Evolutionary conservation across 2,888 invertebrate species (phyloP).

Genomic region (Leptinotarsa juncta): DNA sequence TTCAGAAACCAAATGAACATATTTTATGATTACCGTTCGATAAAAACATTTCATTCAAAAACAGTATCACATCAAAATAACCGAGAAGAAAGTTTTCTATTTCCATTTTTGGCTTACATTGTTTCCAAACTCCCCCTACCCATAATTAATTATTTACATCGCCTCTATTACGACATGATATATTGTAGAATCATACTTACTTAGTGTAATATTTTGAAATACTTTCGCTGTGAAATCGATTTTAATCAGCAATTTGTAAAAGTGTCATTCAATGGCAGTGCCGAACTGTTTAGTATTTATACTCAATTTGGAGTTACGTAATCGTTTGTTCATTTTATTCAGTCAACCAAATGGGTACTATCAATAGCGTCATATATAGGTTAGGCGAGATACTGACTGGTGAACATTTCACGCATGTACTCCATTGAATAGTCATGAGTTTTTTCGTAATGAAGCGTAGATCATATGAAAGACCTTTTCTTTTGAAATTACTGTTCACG

Average conservation of each 20-base stretch:
- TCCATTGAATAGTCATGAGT: background rate
- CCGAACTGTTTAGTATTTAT: constrained; percentile 33
- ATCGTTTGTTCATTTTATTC: constrained; percentile 11
- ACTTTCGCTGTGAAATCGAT: constrained; percentile 40
- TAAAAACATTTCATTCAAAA: background rate
- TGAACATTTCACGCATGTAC: background rate
- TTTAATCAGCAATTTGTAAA: constrained; percentile 45
- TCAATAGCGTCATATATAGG: background rate
- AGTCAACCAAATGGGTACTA: background rate
- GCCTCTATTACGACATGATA: constrained; percentile 27
- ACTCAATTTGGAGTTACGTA: constrained; percentile 23
- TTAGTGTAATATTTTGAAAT: constrained; percentile 25
- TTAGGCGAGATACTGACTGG: background rate
- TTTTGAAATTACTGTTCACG: no score
- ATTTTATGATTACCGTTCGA: no score
- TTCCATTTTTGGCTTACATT: background rate
- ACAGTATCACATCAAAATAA: background rate
- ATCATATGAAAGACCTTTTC: no score
- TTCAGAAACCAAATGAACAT: no score
- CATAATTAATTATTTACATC: background rate
- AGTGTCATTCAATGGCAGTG: constrained; percentile 35
- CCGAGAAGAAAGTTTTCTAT: background rate
- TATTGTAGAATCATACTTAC: constrained; percentile 26
- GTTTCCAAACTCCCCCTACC: background rate
- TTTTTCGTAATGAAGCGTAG: background rate